A percentile compares a stretch with the other conserved stretches of the same genome.
These are phyloP conservation scores for Muraenolepis orangiensis DNA, from an alignment of 2,797 vertebrate genomes.

Conservation along the genomic window DNA sequence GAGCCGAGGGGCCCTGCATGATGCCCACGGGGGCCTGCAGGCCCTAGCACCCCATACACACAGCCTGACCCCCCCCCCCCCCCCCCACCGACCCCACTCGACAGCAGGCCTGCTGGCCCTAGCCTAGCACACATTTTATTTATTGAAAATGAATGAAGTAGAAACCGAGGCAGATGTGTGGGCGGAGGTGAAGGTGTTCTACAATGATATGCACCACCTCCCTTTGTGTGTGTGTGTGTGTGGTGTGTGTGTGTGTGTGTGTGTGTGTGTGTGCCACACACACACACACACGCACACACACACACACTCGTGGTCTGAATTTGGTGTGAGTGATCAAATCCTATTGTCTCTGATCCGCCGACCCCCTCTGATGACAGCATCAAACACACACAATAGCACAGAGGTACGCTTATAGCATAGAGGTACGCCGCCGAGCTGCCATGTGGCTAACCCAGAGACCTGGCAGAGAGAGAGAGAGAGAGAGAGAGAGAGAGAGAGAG, in stretches of 20 bases:
- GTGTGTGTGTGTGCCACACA: not conserved
- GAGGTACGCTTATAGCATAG: not conserved
- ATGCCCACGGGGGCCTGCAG: constrained; percentile 26
- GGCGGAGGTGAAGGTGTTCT: not conserved
- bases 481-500: constrained; percentile 28
- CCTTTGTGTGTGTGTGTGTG: not conserved
- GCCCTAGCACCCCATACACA: not conserved
- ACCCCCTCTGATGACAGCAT: constrained; percentile 30
- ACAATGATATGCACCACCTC: not conserved
- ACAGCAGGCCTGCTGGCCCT: not conserved
- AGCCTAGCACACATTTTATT: too few relatives aligned
- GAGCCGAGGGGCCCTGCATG: not conserved
- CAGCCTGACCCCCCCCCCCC: constrained; percentile 41
- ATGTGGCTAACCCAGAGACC: constrained; percentile 30
- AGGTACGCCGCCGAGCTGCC: constrained; percentile 6
- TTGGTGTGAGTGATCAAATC: constrained; percentile 9
- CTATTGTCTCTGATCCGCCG: constrained; percentile 8
- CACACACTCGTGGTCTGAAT: not conserved
- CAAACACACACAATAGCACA: constrained; percentile 11
- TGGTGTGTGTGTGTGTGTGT: not conserved
- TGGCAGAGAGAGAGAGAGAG: constrained; percentile 33
- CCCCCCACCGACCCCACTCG: constrained; percentile 34
- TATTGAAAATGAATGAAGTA: constrained; percentile 22
- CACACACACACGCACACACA: not conserved
- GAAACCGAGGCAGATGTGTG: not conserved